Conservation (phyloP, 2,113 vertebrate genomes). For the Macaca nemestrina region DNA sequence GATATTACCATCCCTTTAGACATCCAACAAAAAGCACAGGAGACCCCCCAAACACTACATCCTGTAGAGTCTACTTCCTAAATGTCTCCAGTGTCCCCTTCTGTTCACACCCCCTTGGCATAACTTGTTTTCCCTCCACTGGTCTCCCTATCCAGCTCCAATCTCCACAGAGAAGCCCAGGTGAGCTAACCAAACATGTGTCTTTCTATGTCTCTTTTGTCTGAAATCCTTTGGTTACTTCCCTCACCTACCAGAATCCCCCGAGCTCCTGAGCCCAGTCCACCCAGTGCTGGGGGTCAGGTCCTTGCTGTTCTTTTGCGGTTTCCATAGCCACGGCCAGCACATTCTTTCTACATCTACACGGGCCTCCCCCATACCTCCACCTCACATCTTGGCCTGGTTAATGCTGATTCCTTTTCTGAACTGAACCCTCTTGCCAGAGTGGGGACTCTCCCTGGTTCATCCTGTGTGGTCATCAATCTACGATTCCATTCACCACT, state of each 20-base stretch:
- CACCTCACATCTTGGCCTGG: not conserved
- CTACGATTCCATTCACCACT: no score
- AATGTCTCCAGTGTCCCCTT: not conserved
- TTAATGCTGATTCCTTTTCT: not conserved
- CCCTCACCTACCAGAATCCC: no score
- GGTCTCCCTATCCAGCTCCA: not conserved
- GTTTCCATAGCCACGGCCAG: not conserved
- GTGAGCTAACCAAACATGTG: not conserved
- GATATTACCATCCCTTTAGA: not conserved
- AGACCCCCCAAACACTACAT: not conserved
- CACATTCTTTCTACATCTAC: not conserved
- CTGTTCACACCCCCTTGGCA: not conserved
- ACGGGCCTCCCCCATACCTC: no score
- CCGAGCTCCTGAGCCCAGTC: not conserved
- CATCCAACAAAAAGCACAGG: not conserved
- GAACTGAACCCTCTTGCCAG: not conserved
- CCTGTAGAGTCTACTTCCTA: no score
- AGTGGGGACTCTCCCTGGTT: no score
- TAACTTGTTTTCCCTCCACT: not conserved
- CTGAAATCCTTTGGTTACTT: not conserved
- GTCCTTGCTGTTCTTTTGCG: not conserved
- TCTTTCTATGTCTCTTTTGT: not conserved
- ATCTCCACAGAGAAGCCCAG: not conserved
- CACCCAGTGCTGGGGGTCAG: not conserved
- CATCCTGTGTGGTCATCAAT: not conserved